These are phyloP conservation scores for Batillaria attramentaria DNA, from an alignment of 1,140 invertebrate species.

Conservation along the genomic window DNA sequence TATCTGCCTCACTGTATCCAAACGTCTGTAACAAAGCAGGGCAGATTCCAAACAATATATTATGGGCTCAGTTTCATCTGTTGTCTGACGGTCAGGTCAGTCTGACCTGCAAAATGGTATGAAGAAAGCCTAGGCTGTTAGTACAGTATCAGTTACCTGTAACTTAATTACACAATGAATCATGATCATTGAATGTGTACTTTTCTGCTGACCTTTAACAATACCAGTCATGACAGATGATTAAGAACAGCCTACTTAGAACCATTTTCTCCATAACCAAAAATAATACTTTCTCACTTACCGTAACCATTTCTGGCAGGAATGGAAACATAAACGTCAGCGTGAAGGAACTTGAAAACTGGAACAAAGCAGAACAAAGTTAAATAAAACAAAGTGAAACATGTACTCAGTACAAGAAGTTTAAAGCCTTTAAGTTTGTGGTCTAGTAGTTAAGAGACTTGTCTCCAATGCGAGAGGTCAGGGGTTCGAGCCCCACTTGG, in stretches of 20 bases:
- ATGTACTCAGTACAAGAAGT: not conserved
- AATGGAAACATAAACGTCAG: constrained; percentile 67
- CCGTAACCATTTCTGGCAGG: constrained; percentile 68
- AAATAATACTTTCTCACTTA: constrained; percentile 46
- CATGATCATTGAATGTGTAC: too few species aligned
- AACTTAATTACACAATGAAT: not conserved
- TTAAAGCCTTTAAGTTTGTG: not conserved
- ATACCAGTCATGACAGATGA: not conserved
- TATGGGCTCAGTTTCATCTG: not conserved
- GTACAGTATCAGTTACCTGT: not conserved
- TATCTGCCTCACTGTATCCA: constrained; percentile 66
- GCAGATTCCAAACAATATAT: not conserved
- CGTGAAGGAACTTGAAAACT: constrained; percentile 65
- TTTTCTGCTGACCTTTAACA: too few species aligned
- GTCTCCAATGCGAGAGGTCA: not conserved
- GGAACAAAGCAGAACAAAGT: constrained; percentile 37
- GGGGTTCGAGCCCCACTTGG: too few species aligned
- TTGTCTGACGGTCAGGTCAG: not conserved
- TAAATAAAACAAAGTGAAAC: not conserved
- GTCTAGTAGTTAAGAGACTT: not conserved
- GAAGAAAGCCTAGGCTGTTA: not conserved
- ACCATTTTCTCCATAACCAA: too few species aligned
- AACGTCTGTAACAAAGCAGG: too few species aligned
- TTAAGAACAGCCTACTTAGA: not conserved
- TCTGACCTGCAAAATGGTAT: not conserved